Evolutionary conservation across 2,797 vertebrate species (phyloP), one percentile per base, ranked within the genome.

Genomic region (Coranthus polyacanthus): DNA sequence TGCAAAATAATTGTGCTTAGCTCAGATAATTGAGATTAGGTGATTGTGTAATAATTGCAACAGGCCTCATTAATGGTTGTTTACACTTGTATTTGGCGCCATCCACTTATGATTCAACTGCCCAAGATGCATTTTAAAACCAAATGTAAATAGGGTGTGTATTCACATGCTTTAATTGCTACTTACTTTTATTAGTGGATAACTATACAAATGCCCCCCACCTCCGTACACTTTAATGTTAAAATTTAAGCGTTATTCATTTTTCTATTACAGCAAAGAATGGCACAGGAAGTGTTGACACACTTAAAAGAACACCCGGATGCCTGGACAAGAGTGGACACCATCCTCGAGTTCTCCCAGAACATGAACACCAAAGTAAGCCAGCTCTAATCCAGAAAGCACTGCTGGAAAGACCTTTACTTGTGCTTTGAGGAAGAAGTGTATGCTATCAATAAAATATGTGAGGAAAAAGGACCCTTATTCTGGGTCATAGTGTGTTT

Each of bases 351-450:
- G 89, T 99, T 99, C 89, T 99, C 98, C 74, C 98, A 99, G 94
- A 99, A 98, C 89, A 99, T 99, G 98, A 99, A 99, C 94, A 99
- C 98, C 93, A 99, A 99, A 96, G 98, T 99, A 98, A 98, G 97
- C 77, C 56, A 75, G 69, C 83, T 22, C 4, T 53, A 61, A 15
- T 60, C 41, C 50, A 68, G 18, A 70, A 61, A 71, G 68, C 69
- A 70, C 5, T 42, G 87, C 79, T 92, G 90, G 76, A 92, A 63
- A 73, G 85, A 91, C 91, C 39, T 89, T 89, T 90, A 83, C 91
- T 79, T 83, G 80, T 94, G 92, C 95, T 96, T 96, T 96, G 94
- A 96, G 95, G 95, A 97, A 96, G 94, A 91, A 93, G 85, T 94
- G 90, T 57, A 69, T 57, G 12, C 38, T 39, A 9, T 43, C 18